Evolutionary conservation across 2,113 vertebrate species (phyloP), one percentile per base, ranked within the genome.

Genomic region (Chloebia gouldiae): DNA sequence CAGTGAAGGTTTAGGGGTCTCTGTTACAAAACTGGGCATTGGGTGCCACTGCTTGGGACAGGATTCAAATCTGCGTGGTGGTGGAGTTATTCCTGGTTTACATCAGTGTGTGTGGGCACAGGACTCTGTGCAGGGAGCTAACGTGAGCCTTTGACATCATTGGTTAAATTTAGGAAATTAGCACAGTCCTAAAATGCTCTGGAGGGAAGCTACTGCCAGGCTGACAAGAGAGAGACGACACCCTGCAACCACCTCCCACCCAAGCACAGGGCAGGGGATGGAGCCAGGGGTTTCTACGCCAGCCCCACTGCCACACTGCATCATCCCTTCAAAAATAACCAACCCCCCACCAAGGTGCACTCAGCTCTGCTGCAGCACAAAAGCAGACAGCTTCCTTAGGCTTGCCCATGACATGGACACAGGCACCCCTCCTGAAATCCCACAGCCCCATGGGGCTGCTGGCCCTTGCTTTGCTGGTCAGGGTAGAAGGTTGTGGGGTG

Each of bases 91-190:
- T 95, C 50, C 59, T 92, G 86, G 47, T 81, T 82, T 31, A 17
- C 5, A 1, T 17, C 2, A 0, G 54, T 0, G 4, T 88, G 76
- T 66, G 90, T 90, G 90, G 92, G 79, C 2, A 35, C 31, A 64
- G 61, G 44, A 51, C 66, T 65, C 4, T 0, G 2, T 47, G n/a
- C 54, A 47, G 54, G 45, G 45, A 92, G 59, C 75, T 82, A 86
- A 95, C 30, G 35, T 15, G 50, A 92, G 79, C 79, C 54, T 88
- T 94, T 83, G 92, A 94, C 92, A 95, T 94, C 85, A 80, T 50
- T 65, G 83, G 79, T 93, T 88, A 95, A 86, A 93, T 73, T 92
- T 83, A 92, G 92, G 50, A 61, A 59, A 86, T 86, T 76, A 92
- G 27, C 54, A 45, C 37, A 33, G 59, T 61, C 63, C 68, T 77